These are phyloP conservation scores for Drosophila fungiperda DNA, from an alignment of 2,888 invertebrate species.

Conservation along the genomic window DNA sequence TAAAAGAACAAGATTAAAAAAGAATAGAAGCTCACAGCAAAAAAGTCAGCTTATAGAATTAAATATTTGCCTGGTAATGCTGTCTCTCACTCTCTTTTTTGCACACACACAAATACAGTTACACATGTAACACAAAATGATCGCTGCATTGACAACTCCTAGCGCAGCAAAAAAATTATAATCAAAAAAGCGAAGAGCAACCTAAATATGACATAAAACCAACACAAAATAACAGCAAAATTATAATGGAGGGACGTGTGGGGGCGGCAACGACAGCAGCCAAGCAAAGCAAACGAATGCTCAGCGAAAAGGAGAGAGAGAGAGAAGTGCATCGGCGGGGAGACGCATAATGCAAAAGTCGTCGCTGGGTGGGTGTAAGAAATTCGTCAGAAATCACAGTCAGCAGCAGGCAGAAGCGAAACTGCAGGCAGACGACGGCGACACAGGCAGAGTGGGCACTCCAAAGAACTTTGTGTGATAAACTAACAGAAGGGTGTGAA, in stretches of 20 bases:
- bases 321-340: constrained; percentile 1
- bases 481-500: constrained; percentile 68
- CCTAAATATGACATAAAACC: constrained; percentile 44
- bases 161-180: constrained; percentile 31
- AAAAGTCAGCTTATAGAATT: constrained; percentile 2
- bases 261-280: constrained; percentile 64
- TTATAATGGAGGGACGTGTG: constrained; percentile 63
- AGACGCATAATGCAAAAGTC: constrained; percentile 61
- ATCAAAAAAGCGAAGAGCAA: constrained; percentile 53
- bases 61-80: constrained; percentile 4
- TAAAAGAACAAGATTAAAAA: neutral
- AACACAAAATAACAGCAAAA: constrained; percentile 46
- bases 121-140: constrained; percentile 14
- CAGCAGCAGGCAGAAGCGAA: constrained; percentile 29
- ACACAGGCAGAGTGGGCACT: constrained; percentile 19
- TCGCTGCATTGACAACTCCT: constrained; percentile 57
- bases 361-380: constrained; percentile 73
- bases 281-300: constrained; percentile 34
- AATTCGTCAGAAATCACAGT: constrained; percentile 69
- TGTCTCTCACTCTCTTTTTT: neutral
- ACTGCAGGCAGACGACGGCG: constrained; percentile 40
- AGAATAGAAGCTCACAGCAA: neutral
- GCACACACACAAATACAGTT: neutral
- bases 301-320: neutral
- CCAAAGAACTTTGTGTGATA: constrained; percentile 50